Evolutionary conservation across 2,797 vertebrate species (phyloP).

Genomic region (Apogon hyalosoma): DNA sequence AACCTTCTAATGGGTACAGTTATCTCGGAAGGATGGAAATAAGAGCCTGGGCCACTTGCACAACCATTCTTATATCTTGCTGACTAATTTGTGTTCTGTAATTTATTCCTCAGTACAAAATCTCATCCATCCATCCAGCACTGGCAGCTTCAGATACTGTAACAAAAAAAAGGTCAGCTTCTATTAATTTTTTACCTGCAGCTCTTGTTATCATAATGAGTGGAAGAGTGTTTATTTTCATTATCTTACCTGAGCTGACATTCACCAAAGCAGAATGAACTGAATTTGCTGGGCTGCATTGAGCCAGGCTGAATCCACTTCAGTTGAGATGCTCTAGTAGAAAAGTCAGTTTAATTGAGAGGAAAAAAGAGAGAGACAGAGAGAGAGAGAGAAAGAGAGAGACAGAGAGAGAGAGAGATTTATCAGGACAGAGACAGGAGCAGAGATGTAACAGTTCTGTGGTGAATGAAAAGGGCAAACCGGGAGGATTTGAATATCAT

Average conservation of each 20-base stretch:
- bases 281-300: constrained; percentile 26
- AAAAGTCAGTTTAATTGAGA: constrained; percentile 42
- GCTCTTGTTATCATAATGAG: constrained; percentile 32
- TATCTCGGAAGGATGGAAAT: constrained; percentile 75
- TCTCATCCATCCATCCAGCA: constrained; percentile 37
- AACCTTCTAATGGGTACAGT: constrained; percentile 76
- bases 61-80: constrained; percentile 67
- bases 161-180: constrained; percentile 18
- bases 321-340: background rate
- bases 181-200: constrained; percentile 29
- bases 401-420: constrained; percentile 8
- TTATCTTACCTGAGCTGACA: constrained; percentile 12
- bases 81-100: constrained; percentile 76
- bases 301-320: constrained; percentile 30
- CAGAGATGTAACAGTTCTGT: constrained; percentile 33
- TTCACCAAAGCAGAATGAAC: constrained; percentile 22
- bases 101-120: constrained; percentile 64
- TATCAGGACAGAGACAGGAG: constrained; percentile 19
- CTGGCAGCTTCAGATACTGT: constrained; percentile 40
- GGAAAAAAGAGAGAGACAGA: background rate
- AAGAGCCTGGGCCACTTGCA: constrained; percentile 61
- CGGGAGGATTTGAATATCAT: constrained; percentile 47
- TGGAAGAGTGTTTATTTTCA: constrained; percentile 22
- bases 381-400: constrained; percentile 10
- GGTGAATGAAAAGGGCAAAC: constrained; percentile 60